Conservation (phyloP, 92 coral and sea anemone genomes). For the Desmophyllum pertusum region DNA sequence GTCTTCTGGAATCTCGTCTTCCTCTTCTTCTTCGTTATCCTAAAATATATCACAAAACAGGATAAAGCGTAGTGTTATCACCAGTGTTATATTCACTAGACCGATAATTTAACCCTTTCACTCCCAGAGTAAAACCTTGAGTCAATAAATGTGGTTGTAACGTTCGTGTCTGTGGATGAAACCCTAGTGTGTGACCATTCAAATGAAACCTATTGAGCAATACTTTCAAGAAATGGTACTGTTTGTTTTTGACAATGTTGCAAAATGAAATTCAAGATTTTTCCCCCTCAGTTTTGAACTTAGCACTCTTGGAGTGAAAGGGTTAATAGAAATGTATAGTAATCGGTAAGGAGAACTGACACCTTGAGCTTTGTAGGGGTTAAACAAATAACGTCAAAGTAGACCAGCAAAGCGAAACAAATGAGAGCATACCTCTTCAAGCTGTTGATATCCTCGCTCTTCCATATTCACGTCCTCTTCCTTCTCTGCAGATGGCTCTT, state of each 20-base stretch:
- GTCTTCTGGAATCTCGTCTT: constrained; percentile 43
- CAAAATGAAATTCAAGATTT: no score
- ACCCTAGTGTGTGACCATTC: no score
- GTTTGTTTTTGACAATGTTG: no score
- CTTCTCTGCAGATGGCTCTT: constrained; percentile 4
- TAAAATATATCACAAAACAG: background rate
- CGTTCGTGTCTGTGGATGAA: no score
- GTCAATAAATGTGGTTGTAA: no score
- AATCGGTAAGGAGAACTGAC: background rate
- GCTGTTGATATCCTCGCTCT: background rate
- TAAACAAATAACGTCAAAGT: background rate
- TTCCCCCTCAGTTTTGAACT: no score
- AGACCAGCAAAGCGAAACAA: background rate
- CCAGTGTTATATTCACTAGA: background rate
- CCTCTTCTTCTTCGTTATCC: constrained; percentile 33
- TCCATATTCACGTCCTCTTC: background rate
- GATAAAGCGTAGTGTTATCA: no score
- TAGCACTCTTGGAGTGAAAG: background rate
- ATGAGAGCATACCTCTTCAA: constrained; percentile 2
- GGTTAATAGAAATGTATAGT: background rate
- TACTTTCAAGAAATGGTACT: no score
- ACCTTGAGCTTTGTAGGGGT: background rate
- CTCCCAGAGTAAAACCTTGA: no score
- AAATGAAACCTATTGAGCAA: no score
- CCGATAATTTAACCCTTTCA: no score